phyloP scores from a whole-genome alignment of 1,140 invertebrate species.

The Drosophila serrata region DNA sequence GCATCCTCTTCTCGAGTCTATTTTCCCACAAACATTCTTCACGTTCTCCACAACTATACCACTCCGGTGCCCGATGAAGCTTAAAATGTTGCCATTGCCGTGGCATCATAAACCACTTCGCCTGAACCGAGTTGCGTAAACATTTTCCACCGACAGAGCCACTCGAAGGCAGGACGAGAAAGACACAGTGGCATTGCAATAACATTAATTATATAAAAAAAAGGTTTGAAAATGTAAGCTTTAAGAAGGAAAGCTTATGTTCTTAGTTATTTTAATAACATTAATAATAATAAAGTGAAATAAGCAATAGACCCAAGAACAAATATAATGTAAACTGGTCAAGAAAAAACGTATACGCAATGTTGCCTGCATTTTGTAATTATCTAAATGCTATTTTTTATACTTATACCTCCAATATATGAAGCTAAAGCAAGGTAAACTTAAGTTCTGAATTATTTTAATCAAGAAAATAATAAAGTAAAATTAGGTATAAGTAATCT shows the following conservation, averaged over 20 bases:
- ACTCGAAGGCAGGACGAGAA: conserved; percentile 34
- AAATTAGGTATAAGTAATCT: not conserved
- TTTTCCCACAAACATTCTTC: conserved; percentile 33
- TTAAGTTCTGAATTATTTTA: no score
- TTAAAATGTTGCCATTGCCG: conserved; percentile 51
- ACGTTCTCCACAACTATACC: conserved; percentile 30
- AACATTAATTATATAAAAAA: not conserved
- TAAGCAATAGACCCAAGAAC: no score
- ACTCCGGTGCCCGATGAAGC: conserved; percentile 27
- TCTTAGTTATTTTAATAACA: not conserved
- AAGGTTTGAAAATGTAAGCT: not conserved
- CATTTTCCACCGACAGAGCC: conserved; percentile 43
- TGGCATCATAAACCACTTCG: conserved; percentile 57
- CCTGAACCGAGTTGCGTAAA: conserved; percentile 48
- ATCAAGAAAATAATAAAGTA: not conserved
- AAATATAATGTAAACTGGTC: no score
- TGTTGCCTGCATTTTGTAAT: no score
- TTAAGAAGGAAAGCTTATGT: not conserved
- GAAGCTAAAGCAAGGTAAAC: not conserved
- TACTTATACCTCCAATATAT: no score
- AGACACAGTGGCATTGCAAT: conserved; percentile 4
- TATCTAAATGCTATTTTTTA: no score
- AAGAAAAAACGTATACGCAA: no score
- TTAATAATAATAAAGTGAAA: not conserved
- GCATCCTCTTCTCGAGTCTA: conserved; percentile 4